These are phyloP conservation scores for Motacilla alba DNA, from an alignment of 2,113 vertebrate species.

Conservation along the genomic window DNA sequence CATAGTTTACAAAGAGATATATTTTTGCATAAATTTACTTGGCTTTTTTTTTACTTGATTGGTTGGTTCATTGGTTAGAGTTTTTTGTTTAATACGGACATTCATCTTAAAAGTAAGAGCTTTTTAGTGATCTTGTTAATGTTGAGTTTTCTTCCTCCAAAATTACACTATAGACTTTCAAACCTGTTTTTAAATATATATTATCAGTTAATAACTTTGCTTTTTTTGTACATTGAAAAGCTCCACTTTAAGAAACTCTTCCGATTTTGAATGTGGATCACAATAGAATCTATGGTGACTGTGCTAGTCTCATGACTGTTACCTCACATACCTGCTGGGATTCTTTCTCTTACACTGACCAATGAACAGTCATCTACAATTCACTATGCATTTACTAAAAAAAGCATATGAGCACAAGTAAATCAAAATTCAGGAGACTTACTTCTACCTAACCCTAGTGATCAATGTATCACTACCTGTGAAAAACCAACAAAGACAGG, in stretches of 20 bases:
- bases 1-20: neutral
- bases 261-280: neutral
- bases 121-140: neutral
- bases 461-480: neutral
- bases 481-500: neutral
- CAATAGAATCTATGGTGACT: neutral
- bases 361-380: conserved; percentile 10
- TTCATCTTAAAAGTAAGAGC: neutral
- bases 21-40: neutral
- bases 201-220: neutral
- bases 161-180: neutral
- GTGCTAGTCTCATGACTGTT: neutral
- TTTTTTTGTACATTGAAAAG: conserved; percentile 1
- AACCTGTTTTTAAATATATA: neutral
- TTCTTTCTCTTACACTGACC: neutral
- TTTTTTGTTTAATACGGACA: neutral
- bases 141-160: neutral
- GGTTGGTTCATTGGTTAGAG: neutral
- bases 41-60: neutral
- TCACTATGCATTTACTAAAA: neutral
- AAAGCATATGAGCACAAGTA: neutral
- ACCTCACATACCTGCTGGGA: neutral
- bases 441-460: neutral
- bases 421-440: neutral
- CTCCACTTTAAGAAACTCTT: conserved; percentile 8